A percentile compares a stretch with the other conserved stretches of the same genome.
Conservation (phyloP, 2,797 vertebrate species). For the Molossus alvarezi region DNA sequence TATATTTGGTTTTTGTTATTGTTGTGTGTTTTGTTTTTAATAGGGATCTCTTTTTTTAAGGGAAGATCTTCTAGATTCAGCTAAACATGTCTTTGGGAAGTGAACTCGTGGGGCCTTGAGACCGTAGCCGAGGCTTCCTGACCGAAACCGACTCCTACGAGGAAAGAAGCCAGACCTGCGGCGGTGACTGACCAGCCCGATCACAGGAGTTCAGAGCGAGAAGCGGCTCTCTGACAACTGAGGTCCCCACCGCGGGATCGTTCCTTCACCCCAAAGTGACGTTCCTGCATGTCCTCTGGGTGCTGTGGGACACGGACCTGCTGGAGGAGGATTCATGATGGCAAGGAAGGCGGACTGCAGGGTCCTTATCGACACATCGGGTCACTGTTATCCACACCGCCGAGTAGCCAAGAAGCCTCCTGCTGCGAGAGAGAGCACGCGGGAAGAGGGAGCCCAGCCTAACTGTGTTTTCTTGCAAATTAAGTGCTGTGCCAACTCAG, state of each 20-base stretch:
- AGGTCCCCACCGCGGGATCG: neutral
- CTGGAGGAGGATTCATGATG: neutral
- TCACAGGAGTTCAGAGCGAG: neutral
- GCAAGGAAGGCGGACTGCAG: neutral
- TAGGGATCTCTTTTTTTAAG: slow-evolving; percentile 17
- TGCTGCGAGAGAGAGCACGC: neutral
- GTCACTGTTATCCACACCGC: neutral
- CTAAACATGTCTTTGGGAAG: slow-evolving; percentile 56
- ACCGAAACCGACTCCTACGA: slow-evolving; percentile 47
- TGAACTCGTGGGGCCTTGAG: slow-evolving; percentile 10
- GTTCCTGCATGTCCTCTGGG: neutral
- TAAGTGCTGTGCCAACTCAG: slow-evolving; percentile 62
- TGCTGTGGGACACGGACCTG: neutral
- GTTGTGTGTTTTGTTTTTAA: slow-evolving; percentile 61
- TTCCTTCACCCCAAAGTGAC: neutral
- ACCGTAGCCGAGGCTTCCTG: slow-evolving; percentile 58
- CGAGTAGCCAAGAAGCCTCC: neutral
- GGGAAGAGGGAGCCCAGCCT: slow-evolving; percentile 14
- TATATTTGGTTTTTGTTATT: neutral
- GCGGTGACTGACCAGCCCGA: slow-evolving; percentile 11
- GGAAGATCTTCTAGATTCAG: slow-evolving; percentile 42
- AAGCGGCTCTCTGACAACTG: neutral
- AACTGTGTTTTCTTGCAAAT: slow-evolving; percentile 77
- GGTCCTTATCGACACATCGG: neutral
- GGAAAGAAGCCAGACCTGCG: neutral